Evolutionary conservation across 2,797 vertebrate genomes (phyloP).

Genomic region (Neopelma chrysocephalum): DNA sequence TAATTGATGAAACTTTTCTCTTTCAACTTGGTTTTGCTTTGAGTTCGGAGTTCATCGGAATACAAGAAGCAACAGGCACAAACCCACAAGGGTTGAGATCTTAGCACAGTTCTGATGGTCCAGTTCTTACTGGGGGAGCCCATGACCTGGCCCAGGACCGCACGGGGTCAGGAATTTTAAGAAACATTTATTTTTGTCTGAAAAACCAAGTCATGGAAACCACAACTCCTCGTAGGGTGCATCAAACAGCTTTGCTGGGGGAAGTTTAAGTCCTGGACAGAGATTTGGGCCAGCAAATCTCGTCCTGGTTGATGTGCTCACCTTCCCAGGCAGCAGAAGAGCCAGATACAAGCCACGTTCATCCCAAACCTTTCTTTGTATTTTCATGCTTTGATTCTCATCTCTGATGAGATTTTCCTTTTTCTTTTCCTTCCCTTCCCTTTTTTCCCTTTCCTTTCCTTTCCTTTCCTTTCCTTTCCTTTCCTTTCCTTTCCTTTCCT

Average conservation of each 20-base stretch:
- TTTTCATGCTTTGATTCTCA: not conserved
- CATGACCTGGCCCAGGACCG: not conserved
- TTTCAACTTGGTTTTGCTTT: conserved; percentile 47
- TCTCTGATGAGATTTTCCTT: not conserved
- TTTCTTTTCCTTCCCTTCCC: too few relatives aligned
- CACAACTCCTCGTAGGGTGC: rapidly evolving
- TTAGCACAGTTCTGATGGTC: not conserved
- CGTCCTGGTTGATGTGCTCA: not conserved
- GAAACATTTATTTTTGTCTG: not conserved
- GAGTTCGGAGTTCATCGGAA: not conserved
- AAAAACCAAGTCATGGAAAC: not conserved
- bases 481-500: too few relatives aligned
- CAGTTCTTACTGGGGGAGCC: not conserved
- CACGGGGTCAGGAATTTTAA: not conserved
- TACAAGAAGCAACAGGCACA: rapidly evolving
- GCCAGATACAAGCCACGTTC: not conserved
- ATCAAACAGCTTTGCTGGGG: not conserved
- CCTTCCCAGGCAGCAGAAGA: not conserved
- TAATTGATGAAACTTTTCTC: conserved; percentile 6
- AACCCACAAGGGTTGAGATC: not conserved
- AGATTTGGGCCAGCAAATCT: not conserved
- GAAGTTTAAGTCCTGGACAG: not conserved
- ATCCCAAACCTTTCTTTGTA: not conserved
- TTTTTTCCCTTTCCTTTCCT: too few relatives aligned
- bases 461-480: too few relatives aligned